Percentiles rank a stretch among this genome's conserved stretches.
Evolutionary conservation across 2,888 invertebrate species (phyloP).

Genomic region (Lepetodrilus schrolli): DNA sequence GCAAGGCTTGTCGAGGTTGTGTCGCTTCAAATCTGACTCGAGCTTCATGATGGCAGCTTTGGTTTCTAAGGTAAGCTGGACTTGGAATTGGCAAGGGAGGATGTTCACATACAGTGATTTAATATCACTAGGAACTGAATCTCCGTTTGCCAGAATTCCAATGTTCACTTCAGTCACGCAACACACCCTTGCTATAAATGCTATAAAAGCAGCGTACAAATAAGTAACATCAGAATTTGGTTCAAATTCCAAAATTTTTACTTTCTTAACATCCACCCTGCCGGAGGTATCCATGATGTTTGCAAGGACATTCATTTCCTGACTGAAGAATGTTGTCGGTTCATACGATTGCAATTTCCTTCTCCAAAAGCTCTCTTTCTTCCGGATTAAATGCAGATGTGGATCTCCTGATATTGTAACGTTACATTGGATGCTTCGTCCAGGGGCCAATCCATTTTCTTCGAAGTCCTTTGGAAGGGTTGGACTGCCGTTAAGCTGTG

Average conservation of each 20-base stretch:
- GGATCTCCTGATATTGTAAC: constrained; percentile 32
- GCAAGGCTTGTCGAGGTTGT: constrained; percentile 41
- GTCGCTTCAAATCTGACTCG: constrained; percentile 32
- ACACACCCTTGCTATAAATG: constrained; percentile 52
- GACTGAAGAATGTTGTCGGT: constrained; percentile 53
- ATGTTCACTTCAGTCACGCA: constrained; percentile 47
- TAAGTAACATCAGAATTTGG: not conserved
- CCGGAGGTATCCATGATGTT: constrained; percentile 48
- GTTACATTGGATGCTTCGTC: constrained; percentile 32
- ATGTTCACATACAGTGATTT: constrained; percentile 46
- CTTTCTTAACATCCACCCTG: constrained; percentile 38
- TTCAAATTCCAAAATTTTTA: constrained; percentile 31
- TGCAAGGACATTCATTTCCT: constrained; percentile 54
- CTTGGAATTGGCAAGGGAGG: constrained; percentile 46
- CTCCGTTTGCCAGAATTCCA: constrained; percentile 50
- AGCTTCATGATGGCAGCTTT: not conserved
- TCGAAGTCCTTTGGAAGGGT: constrained; percentile 35
- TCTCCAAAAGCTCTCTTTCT: constrained; percentile 55
- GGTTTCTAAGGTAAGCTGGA: constrained; percentile 35
- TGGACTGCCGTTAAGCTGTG: constrained; percentile 47
- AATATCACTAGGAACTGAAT: constrained; percentile 33
- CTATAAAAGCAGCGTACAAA: constrained; percentile 46
- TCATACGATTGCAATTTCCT: constrained; percentile 46
- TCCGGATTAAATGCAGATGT: constrained; percentile 37
- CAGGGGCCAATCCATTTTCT: constrained; percentile 37